Evolutionary conservation across 1,140 invertebrate genomes (phyloP).

Genomic region (Aphelenchoides avenae): DNA sequence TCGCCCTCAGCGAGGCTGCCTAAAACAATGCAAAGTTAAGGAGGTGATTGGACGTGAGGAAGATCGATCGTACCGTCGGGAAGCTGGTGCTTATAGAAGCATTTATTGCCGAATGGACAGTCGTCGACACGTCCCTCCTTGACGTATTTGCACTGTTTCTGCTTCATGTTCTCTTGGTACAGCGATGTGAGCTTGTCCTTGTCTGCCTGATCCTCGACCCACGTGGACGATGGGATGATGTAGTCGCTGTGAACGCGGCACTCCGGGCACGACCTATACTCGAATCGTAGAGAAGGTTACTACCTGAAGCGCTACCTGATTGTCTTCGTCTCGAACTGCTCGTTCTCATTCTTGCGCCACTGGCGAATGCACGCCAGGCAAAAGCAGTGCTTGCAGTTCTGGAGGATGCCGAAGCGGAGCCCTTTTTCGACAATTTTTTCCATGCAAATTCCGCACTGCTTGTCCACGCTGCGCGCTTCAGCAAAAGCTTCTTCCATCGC

Average conservation of each 20-base stretch:
- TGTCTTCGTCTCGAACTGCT: conserved; percentile 74
- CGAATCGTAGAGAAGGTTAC: no score
- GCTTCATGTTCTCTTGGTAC: conserved; percentile 63
- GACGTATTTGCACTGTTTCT: conserved; percentile 82
- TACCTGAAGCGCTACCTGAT: no score
- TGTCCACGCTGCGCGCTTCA: conserved; percentile 72
- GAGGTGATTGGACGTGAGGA: no score
- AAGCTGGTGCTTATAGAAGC: conserved; percentile 72
- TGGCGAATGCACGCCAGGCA: conserved; percentile 80
- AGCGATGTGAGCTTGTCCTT: conserved; percentile 76
- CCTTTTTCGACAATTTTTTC: conserved; percentile 75
- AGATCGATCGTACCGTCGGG: conserved; percentile 27
- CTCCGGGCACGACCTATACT: conserved; percentile 79
- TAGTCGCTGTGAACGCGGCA: conserved; percentile 80
- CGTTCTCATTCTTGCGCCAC: conserved; percentile 68
- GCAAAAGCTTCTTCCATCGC: conserved; percentile 84
- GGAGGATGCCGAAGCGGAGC: conserved; percentile 80
- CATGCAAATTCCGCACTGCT: conserved; percentile 82
- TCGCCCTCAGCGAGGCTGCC: conserved; percentile 27
- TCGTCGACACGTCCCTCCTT: conserved; percentile 67
- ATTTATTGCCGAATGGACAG: conserved; percentile 86
- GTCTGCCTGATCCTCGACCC: conserved; percentile 79
- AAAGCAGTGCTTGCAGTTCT: conserved; percentile 82
- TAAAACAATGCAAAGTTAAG: no score
- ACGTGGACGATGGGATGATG: conserved; percentile 79